phyloP scores from a whole-genome alignment of 2,113 vertebrate species.

The Seriola quinqueradiata region DNA sequence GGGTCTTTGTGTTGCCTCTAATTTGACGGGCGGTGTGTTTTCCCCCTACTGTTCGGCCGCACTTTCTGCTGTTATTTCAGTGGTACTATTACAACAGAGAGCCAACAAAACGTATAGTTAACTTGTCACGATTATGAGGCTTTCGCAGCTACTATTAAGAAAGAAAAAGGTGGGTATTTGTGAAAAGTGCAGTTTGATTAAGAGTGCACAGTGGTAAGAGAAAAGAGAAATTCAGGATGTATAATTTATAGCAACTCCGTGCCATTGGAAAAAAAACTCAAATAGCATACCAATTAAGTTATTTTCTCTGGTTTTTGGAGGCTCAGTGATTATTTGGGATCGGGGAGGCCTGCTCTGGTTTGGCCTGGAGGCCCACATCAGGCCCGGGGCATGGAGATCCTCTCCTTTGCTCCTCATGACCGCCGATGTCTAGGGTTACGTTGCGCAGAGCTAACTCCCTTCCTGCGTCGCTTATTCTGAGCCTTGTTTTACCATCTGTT shows the following conservation, averaged over 20 bases:
- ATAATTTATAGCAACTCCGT: conserved; percentile 72
- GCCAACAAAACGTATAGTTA: conserved; percentile 72
- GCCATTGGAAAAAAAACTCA: conserved; percentile 65
- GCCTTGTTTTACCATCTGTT: conserved; percentile 51
- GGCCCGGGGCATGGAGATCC: conserved; percentile 47
- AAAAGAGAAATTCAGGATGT: conserved; percentile 62
- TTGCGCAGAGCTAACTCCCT: conserved; percentile 37
- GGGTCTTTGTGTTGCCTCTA: conserved; percentile 65
- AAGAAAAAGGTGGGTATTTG: conserved; percentile 36
- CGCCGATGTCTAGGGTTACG: conserved; percentile 67
- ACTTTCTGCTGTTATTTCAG: conserved; percentile 66
- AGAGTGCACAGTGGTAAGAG: conserved; percentile 51
- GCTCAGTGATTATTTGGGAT: conserved; percentile 79
- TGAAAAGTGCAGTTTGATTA: conserved; percentile 73
- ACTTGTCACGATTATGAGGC: conserved; percentile 73
- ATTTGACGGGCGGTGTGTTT: conserved; percentile 56
- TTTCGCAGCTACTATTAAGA: conserved; percentile 50
- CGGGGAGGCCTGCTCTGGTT: conserved; percentile 74
- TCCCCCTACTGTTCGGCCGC: conserved; percentile 46
- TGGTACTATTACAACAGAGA: conserved; percentile 51
- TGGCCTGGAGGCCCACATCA: conserved; percentile 58
- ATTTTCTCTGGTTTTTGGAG: conserved; percentile 81
- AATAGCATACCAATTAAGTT: conserved; percentile 80
- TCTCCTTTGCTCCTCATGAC: conserved; percentile 56
- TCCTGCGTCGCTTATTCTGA: conserved; percentile 60